Percentiles rank a stretch among this genome's conserved stretches.
phyloP scores from a whole-genome alignment of 2,888 invertebrate genomes.

The Cistogaster globosa region DNA sequence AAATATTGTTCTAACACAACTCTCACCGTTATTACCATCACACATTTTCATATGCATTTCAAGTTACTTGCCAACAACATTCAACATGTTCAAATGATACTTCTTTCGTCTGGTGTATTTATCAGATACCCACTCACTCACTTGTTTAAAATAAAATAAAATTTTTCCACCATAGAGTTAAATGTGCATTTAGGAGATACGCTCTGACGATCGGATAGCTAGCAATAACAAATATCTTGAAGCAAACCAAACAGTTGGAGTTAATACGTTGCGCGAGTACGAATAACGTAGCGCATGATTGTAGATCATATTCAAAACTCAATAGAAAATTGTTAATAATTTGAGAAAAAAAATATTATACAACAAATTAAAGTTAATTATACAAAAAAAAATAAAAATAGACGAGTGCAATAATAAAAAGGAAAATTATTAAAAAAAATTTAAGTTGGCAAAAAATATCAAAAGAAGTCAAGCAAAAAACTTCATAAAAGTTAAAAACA shows the following conservation, averaged over 20 bases:
- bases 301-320: slow-evolving; percentile 37
- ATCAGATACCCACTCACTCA: slow-evolving; percentile 42
- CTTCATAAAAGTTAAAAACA: slow-evolving; percentile 40
- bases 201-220: slow-evolving; percentile 62
- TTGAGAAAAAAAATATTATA: slow-evolving; percentile 32
- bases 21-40: slow-evolving; percentile 16
- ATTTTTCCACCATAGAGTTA: slow-evolving; percentile 30
- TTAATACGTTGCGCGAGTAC: slow-evolving; percentile 65
- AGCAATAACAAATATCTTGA: slow-evolving; percentile 37
- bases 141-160: slow-evolving; percentile 21
- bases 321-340: slow-evolving; percentile 37
- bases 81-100: slow-evolving; percentile 46
- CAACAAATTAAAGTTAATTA: slow-evolving; percentile 44
- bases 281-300: slow-evolving; percentile 61
- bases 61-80: slow-evolving; percentile 27
- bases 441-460: not conserved
- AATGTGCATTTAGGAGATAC: slow-evolving; percentile 63
- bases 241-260: slow-evolving; percentile 65
- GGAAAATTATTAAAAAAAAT: slow-evolving; percentile 24
- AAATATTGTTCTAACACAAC: not conserved
- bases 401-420: not conserved
- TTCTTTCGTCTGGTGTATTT: slow-evolving; percentile 22
- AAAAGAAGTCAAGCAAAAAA: slow-evolving; percentile 19
- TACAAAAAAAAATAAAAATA: slow-evolving; percentile 30
- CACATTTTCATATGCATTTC: slow-evolving; percentile 7